Conservation (phyloP, 2,888 invertebrate species). For the Tachina lurida region DNA sequence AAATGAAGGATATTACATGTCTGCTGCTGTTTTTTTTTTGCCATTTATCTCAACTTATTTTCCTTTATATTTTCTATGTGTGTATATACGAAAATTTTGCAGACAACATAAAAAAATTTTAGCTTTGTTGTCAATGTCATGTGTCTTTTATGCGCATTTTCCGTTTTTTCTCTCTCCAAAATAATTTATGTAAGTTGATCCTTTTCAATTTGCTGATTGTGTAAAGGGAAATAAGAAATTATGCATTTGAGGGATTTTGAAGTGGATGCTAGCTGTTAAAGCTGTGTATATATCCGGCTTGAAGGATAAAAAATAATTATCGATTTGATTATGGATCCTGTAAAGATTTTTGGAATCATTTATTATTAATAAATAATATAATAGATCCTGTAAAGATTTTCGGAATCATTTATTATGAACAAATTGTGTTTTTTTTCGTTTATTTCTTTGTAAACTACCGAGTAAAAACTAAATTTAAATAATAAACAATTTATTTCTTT, state of each 20-base stretch:
- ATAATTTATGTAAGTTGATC: background rate
- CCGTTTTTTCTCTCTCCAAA: conserved; percentile 19
- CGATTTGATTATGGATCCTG: no score
- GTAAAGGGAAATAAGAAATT: background rate
- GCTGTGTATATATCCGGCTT: background rate
- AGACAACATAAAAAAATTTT: conserved; percentile 30
- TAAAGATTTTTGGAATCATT: no score
- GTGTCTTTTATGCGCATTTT: conserved; percentile 53
- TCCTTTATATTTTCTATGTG: background rate
- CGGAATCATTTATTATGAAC: no score
- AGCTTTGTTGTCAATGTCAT: conserved; percentile 30
- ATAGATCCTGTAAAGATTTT: no score
- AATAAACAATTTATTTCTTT: background rate
- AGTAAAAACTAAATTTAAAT: no score
- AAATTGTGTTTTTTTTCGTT: no score
- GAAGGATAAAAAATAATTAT: no score
- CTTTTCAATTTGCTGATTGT: background rate
- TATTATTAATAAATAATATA: no score
- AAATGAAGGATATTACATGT: conserved; percentile 49
- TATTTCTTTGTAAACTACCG: no score
- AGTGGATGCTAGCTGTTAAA: background rate
- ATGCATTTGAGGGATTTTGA: background rate
- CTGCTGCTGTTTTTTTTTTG: conserved; percentile 44
- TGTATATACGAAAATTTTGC: background rate
- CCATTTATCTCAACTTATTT: conserved; percentile 13